phyloP scores from a whole-genome alignment of 2,888 invertebrate genomes.

The Aspidiotus rigidus region DNA sequence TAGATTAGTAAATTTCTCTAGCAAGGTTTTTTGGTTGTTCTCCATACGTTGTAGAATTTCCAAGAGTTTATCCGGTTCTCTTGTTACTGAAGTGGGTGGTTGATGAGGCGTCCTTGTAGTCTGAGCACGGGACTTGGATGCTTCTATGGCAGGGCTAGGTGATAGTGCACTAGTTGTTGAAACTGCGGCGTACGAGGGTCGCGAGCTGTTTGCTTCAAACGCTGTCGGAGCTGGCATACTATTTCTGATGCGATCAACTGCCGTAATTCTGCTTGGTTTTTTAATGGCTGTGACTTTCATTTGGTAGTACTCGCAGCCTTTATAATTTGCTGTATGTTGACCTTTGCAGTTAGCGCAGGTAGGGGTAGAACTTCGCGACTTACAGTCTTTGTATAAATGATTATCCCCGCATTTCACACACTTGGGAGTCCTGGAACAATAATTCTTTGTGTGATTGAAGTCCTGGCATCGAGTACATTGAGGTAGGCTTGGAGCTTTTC shows the following conservation, averaged over 20 bases:
- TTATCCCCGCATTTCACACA: conserved; percentile 3
- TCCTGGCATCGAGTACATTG: conserved; percentile 9
- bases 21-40: background rate
- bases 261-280: background rate
- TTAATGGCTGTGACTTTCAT: background rate
- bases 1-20: conserved; percentile 5
- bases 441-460: conserved; percentile 3
- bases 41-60: background rate
- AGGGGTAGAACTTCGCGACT: conserved; percentile 1
- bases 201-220: background rate
- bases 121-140: background rate
- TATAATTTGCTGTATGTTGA: conserved; percentile 5
- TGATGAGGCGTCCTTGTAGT: background rate
- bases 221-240: background rate
- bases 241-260: background rate
- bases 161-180: background rate
- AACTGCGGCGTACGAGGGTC: conserved; percentile 2
- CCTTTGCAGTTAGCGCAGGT: conserved; percentile 7
- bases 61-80: background rate
- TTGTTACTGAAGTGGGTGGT: background rate
- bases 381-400: conserved; percentile 7
- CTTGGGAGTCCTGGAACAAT: background rate
- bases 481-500: conserved; percentile 2
- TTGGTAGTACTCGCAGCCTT: background rate
- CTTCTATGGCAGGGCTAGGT: no score